Percentiles rank a stretch among this genome's conserved stretches.
Conservation (phyloP, 37 sponge, comb jelly and placozoan genomes). For the Theonella swinhoei region DNA sequence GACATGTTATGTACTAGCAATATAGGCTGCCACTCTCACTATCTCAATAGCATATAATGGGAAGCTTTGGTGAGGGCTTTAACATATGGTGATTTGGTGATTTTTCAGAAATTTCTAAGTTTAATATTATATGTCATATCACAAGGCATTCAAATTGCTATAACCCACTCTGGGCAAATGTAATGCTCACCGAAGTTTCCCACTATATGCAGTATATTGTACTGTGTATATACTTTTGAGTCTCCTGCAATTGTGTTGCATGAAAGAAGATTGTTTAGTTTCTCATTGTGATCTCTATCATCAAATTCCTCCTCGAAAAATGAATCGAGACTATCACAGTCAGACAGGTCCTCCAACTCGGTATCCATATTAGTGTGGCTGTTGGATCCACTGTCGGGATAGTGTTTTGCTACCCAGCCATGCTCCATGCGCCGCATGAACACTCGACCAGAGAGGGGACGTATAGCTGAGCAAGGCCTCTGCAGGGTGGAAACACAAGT, state of each 20-base stretch:
- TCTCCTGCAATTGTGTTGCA: constrained; percentile 64
- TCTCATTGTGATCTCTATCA: constrained; percentile 20
- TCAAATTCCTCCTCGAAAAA: constrained; percentile 71
- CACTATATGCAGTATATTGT: too few species aligned
- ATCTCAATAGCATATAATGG: too few species aligned
- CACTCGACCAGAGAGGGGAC: constrained; percentile 77
- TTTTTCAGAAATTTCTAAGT: too few species aligned
- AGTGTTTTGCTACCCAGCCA: constrained; percentile 68
- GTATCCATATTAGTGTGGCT: background rate
- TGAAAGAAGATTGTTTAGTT: constrained; percentile 58
- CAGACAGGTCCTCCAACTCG: constrained; percentile 14
- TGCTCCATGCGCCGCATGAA: constrained; percentile 54
- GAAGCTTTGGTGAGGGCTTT: too few species aligned
- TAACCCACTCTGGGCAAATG: too few species aligned
- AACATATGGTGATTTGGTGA: too few species aligned
- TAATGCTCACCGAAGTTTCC: too few species aligned
- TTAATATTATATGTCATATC: too few species aligned
- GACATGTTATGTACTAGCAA: too few species aligned
- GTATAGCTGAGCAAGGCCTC: constrained; percentile 51
- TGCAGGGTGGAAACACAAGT: background rate
- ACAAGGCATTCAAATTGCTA: too few species aligned
- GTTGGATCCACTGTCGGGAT: background rate
- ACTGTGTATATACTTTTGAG: too few species aligned
- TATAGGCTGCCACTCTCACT: too few species aligned
- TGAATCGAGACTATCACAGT: constrained; percentile 42